Evolutionary conservation across 2,797 vertebrate genomes (phyloP), one percentile per base, ranked within the genome.

Genomic region (Coracias cyanogaster): DNA sequence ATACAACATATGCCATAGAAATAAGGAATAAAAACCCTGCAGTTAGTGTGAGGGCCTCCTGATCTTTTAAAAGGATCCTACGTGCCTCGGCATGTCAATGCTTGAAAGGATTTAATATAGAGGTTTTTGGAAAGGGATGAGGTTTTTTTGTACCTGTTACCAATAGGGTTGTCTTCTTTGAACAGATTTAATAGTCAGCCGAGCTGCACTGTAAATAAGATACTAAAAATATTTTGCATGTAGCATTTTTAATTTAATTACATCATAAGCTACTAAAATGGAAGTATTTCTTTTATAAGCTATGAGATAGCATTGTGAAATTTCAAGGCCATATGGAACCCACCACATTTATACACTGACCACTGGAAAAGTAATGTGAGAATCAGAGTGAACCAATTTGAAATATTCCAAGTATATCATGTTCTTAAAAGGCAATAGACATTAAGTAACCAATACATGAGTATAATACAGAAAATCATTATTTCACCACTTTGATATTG

Each of bases 1-100:
- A 82, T 94, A 95, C 70, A 89, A 86, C 89, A 93, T 82, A 95
- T 94, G 96, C 72, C 90, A 86, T 71, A 73, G 82, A 94, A 94
- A 70, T 48, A 73, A 72, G 65, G 73, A 18, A 64, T 46, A 94
- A 82, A 61, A 25, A 0, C 11, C 62, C 65, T 85, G 67, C 78
- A 65, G 82, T 66, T 54, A 33, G 35, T 41, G 10, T 61, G 67
- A 79, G 71, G 55, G 85, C 64, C 61, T 86, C 66, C 78, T 71
- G 60, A 84, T 94, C 83, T 58, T 83, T 60, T 21, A 9, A 49
- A 80, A 78, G 90, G 61, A 41, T 77, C 35, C 41, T 33, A 2
- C 31, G 43, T 74, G 54, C 28, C 72, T 86, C 5, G 2, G 55
- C 25, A 13, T 55, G 67, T 52, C 85, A 46, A 24, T 82, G 51